Percentiles rank a stretch among this genome's conserved stretches.
phyloP scores from a whole-genome alignment of 2,113 vertebrate species.

The Anolis sagrei region DNA sequence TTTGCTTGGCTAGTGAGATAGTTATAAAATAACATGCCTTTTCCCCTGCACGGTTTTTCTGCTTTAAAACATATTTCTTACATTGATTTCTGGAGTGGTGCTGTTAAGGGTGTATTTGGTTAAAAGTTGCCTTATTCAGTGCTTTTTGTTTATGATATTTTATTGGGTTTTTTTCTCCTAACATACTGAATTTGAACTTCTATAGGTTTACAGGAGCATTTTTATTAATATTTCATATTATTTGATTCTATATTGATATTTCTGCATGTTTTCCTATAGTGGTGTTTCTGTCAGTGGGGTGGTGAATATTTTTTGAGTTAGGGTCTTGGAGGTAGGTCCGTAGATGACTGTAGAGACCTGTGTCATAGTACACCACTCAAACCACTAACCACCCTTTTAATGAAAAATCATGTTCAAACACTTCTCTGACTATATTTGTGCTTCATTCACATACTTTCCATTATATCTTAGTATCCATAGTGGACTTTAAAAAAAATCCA shows the following conservation, averaged over 20 bases:
- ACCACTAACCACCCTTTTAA: no score
- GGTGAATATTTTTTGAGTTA: no score
- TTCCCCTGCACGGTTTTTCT: not conserved
- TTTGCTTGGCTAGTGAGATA: no score
- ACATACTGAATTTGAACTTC: not conserved
- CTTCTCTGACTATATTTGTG: not conserved
- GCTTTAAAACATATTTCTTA: not conserved
- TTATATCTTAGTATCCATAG: not conserved
- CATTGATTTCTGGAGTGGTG: not conserved
- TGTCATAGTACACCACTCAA: no score
- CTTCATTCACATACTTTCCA: not conserved
- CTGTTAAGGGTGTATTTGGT: not conserved
- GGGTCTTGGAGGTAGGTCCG: no score
- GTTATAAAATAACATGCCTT: no score
- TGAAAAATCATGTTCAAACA: not conserved
- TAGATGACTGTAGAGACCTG: no score
- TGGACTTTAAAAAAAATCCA: no score
- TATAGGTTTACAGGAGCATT: not conserved
- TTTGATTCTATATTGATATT: not conserved
- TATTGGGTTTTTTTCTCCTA: not conserved
- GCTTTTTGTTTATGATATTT: not conserved
- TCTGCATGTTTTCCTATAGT: not conserved
- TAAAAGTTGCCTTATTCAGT: not conserved
- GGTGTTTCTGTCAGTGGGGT: no score
- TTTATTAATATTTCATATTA: not conserved